phyloP scores from a whole-genome alignment of 2,113 vertebrate genomes.

The Neolamprologus sp. region DNA sequence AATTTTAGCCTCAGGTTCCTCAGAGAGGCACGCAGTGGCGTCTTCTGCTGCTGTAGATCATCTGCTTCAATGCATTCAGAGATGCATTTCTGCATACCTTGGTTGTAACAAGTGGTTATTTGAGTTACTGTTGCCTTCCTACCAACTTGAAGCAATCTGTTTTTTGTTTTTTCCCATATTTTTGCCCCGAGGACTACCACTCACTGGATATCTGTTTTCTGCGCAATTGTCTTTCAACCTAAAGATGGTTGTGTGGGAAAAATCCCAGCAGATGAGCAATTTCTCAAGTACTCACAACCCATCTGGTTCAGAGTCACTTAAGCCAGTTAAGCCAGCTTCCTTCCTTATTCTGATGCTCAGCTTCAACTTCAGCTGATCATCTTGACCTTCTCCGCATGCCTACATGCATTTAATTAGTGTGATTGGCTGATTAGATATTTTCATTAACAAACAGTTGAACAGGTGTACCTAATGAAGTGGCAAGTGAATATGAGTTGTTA shows the following conservation, averaged over 20 bases:
- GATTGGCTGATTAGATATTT: not conserved
- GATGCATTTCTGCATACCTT: not conserved
- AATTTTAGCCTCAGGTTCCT: not conserved
- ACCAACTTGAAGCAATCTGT: not conserved
- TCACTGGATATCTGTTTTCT: not conserved
- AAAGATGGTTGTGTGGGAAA: not conserved
- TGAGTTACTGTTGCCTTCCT: not conserved
- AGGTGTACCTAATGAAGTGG: not conserved
- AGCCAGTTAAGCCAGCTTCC: not conserved
- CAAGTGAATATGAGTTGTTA: not conserved
- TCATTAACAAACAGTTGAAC: not conserved
- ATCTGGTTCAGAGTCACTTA: not conserved
- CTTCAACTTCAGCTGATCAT: not conserved
- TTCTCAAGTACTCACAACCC: not conserved
- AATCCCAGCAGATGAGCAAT: not conserved
- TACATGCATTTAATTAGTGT: not conserved
- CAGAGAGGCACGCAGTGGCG: fast-evolving
- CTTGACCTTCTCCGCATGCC: fast-evolving
- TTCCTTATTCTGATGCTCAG: not conserved
- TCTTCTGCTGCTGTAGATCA: not conserved
- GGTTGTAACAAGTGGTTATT: not conserved
- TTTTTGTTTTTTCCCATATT: not conserved
- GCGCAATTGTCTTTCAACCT: not conserved
- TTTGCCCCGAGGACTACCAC: not conserved
- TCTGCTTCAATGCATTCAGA: not conserved